Percentiles rank a stretch among this genome's conserved stretches.
Conservation (phyloP, 2,888 invertebrate species). For the Euzophera pinguis region DNA sequence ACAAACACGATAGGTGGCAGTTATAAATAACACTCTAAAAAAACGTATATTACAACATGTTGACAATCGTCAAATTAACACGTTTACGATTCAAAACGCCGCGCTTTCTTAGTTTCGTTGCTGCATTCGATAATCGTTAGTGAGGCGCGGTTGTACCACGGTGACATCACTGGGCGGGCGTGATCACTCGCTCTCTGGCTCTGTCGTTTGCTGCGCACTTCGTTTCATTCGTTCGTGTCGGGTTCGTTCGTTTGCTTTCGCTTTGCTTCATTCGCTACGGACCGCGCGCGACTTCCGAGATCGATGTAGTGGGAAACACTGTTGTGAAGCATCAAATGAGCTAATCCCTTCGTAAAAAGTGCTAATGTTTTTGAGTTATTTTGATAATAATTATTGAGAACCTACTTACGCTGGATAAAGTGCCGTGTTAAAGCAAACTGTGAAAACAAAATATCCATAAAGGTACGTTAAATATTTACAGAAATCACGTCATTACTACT, state of each 20-base stretch:
- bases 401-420: background rate
- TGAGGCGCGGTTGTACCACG: background rate
- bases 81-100: too few species aligned
- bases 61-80: too few species aligned
- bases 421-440: conserved; percentile 23
- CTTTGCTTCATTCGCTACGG: conserved; percentile 45
- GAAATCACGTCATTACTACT: conserved; percentile 52
- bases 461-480: conserved; percentile 59
- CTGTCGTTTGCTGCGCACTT: background rate
- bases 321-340: conserved; percentile 57
- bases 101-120: too few species aligned
- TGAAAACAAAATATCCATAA: conserved; percentile 33
- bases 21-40: too few species aligned
- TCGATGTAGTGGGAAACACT: conserved; percentile 50
- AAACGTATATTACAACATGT: too few species aligned
- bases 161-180: conserved; percentile 22
- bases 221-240: conserved; percentile 9
- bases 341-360: conserved; percentile 50
- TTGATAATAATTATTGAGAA: conserved; percentile 19
- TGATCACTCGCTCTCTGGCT: conserved; percentile 1
- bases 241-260: conserved; percentile 31
- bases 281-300: conserved; percentile 46
- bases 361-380: conserved; percentile 51
- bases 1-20: too few species aligned
- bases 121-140: background rate